Evolutionary conservation across 1,140 invertebrate genomes (phyloP), one percentile per base, ranked within the genome.

Genomic region (Chymomyza costata): DNA sequence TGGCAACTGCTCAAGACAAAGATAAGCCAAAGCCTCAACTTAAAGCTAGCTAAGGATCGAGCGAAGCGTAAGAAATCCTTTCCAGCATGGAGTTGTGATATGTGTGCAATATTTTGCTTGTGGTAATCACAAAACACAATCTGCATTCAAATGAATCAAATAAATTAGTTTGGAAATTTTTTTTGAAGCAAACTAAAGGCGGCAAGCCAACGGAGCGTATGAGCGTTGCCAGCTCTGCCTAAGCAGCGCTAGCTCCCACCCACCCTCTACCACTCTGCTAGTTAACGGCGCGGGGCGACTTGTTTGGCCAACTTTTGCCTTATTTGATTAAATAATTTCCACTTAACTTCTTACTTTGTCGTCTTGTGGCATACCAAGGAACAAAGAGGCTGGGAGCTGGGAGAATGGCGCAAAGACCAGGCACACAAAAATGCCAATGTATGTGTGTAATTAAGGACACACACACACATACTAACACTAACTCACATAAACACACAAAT

Each of bases 291-390:
- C n/a, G n/a, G n/a, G n/a, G 37, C 15, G 32, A 13, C 8, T 14
- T 6, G 25, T 28, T 10, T 34, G 13, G 54, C 43, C 32, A 57
- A 55, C 62, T 69, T 82, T 71, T 67, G 70, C 44, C 45, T 62
- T 67, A 76, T 82, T 82, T 78, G 70, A 82, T 82, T 69, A 67
- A 82, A 82, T 82, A 78, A 82, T 82, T 82, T 82, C 63, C 66
- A 71, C 64, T 78, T 71, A 82, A 82, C 59, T 69, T 82, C 59
- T 66, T 56, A 70, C 65, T 70, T 56, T 38, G 31, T 17, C 50
- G 15, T 61, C 32, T 19, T 32, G 18, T n/a, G 61, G 47, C 47
- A 34, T 50, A 10, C 51, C 19, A 15, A 34, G 30, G 32, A n/a
- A n/a, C 28, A 6, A 35, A 38, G 21, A 28, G 13, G 18, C 14